Base-by-base conservation (phyloP, 2,888 invertebrate species). In the Philhelius pedissequus region DNA sequence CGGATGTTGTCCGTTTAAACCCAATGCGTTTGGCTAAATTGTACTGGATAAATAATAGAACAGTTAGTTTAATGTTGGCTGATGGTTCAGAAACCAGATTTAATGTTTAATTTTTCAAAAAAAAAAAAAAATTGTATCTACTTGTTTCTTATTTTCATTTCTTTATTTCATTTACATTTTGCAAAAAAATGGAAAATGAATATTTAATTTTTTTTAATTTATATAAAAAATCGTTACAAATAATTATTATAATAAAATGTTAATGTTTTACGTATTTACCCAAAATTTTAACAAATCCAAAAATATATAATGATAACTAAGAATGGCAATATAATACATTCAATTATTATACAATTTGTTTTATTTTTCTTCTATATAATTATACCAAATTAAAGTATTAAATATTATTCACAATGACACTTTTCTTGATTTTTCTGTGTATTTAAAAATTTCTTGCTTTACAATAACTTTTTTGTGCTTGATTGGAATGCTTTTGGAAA, bases 41-140 rank as follows among this genome's bases (percentile, higher is more conserved):
- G 22, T 97, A 98, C 25, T 99, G 99, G 99, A 97, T 98, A 82
- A 97, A 97, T 90, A 96, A 97, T 89, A 94, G 98, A 71, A 96
- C 97, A 30, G 97, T 99, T 56, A 97, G 98, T 0, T 93, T 99
- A 20, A 97, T 99, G 95, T 93, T 99, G 86, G 97, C 98, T 9
- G 99, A 99, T 91, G 99, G 99, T 30, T 97, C 97, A 0, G 99
- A 99, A 92, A 96, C 95, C 73, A 93, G 96, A 86, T 96, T 96
- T 90, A 95, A 95, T 90, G 95, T 96, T 88, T 96, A 94, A 93
- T 89, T 40, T 45, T 15, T 40, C 1, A 7, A 6, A 18, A 52
- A 52, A 9, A 8, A 8, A 27, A n/a, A 25, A n/a, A 50, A 7
- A 50, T 8, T 30, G 18, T 13, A 22, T 52, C 22, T 48, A 40